Evolutionary conservation across 2,888 invertebrate species (phyloP).

Genomic region (Matsumyia berberina): DNA sequence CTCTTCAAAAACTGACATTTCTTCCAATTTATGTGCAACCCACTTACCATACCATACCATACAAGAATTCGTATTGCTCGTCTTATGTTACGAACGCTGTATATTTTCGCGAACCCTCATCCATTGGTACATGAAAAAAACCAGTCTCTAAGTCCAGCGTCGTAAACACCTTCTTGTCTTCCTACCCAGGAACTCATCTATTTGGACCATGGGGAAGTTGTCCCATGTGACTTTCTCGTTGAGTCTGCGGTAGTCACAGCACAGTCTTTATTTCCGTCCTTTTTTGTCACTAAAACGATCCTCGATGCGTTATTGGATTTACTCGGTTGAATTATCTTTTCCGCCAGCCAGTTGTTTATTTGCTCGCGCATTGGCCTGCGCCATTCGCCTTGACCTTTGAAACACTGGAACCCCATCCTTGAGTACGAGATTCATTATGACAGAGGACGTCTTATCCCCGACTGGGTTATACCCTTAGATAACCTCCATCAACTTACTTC

Average conservation of each 20-base stretch:
- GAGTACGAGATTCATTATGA: neutral
- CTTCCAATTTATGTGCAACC: too few relatives aligned
- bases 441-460: neutral
- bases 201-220: slow-evolving; percentile 64
- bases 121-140: slow-evolving; percentile 77
- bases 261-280: slow-evolving; percentile 65
- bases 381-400: neutral
- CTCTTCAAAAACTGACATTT: too few relatives aligned
- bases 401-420: neutral
- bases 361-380: neutral
- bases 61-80: slow-evolving; percentile 77
- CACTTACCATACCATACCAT: too few relatives aligned
- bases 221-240: slow-evolving; percentile 74
- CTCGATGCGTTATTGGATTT: slow-evolving; percentile 18
- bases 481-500: too few relatives aligned
- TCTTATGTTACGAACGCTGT: slow-evolving; percentile 77
- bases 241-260: slow-evolving; percentile 75
- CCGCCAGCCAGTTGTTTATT: neutral
- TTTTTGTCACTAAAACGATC: slow-evolving; percentile 66
- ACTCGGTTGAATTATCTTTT: neutral
- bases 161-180: slow-evolving; percentile 74
- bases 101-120: slow-evolving; percentile 73
- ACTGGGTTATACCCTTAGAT: neutral
- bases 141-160: slow-evolving; percentile 77
- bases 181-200: slow-evolving; percentile 71